Conservation (phyloP, 2,797 vertebrate species). For the Lagorchestes hirsutus region DNA sequence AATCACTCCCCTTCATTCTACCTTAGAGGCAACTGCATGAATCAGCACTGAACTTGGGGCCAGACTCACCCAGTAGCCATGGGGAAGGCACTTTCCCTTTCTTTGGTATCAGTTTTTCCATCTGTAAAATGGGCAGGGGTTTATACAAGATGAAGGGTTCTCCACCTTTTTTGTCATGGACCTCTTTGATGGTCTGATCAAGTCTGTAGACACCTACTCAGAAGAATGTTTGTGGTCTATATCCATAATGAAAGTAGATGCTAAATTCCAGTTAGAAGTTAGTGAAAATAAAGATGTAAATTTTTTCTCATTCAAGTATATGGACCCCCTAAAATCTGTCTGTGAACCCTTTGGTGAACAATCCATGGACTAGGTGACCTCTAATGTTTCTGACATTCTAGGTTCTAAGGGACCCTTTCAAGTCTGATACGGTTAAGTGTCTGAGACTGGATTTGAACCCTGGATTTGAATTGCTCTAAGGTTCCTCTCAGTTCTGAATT, state of each 20-base stretch:
- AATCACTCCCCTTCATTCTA: neutral
- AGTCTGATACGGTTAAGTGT: too few relatives aligned
- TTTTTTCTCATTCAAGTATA: neutral
- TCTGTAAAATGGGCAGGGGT: neutral
- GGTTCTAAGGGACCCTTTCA: neutral
- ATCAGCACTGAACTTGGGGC: neutral
- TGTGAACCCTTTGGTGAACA: neutral
- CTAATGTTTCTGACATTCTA: neutral
- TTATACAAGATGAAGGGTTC: neutral
- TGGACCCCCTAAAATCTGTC: neutral
- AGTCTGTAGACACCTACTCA: neutral
- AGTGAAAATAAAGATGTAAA: neutral
- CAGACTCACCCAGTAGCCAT: neutral
- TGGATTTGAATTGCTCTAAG: too few relatives aligned
- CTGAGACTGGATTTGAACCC: too few relatives aligned
- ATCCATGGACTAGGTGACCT: neutral
- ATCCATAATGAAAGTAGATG: neutral
- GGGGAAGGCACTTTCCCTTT: neutral
- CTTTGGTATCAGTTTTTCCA: neutral
- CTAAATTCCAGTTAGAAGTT: neutral
- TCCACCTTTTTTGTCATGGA: neutral
- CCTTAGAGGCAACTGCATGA: neutral
- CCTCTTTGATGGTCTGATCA: neutral
- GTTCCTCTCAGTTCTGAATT: too few relatives aligned
- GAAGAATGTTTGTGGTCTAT: neutral